Conservation (phyloP, 2,113 vertebrate species). For the Osmerus eperlanus region DNA sequence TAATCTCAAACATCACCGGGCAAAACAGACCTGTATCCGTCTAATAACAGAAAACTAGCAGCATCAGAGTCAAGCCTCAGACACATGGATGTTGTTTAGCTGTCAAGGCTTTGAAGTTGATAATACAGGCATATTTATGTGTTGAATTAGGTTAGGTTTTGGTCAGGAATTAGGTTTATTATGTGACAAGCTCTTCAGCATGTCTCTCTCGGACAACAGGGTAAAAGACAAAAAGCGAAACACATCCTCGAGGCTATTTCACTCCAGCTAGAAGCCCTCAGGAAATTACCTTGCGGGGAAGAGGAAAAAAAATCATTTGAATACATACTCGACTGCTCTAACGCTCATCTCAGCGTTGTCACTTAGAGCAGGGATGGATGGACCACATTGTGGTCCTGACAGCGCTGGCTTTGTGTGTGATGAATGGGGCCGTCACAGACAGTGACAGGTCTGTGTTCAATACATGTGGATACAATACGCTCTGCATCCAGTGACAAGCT, state of each 20-base stretch:
- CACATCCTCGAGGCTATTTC: background rate
- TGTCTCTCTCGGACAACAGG: background rate
- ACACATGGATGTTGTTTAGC: too few species aligned
- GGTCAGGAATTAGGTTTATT: too few species aligned
- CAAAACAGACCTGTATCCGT: too few species aligned
- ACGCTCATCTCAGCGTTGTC: constrained; percentile 72
- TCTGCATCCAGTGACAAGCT: constrained; percentile 73
- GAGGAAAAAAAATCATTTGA: constrained; percentile 64
- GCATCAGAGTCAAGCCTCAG: too few species aligned
- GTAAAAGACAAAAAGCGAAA: background rate
- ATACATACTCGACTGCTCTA: constrained; percentile 62
- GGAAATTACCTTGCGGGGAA: constrained; percentile 68
- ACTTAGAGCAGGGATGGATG: constrained; percentile 60
- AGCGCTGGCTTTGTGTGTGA: constrained; percentile 75
- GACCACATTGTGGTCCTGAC: constrained; percentile 69
- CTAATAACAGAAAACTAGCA: too few species aligned
- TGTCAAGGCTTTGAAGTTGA: too few species aligned
- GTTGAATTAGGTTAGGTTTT: too few species aligned
- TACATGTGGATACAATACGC: constrained; percentile 78
- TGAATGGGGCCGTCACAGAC: constrained; percentile 77
- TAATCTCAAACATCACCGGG: background rate
- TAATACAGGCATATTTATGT: too few species aligned
- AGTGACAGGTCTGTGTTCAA: constrained; percentile 77
- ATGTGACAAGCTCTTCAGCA: too few species aligned
- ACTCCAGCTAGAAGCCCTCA: constrained; percentile 27